These are phyloP conservation scores for Macaria liturata DNA, from an alignment of 2,888 invertebrate species.

Conservation along the genomic window DNA sequence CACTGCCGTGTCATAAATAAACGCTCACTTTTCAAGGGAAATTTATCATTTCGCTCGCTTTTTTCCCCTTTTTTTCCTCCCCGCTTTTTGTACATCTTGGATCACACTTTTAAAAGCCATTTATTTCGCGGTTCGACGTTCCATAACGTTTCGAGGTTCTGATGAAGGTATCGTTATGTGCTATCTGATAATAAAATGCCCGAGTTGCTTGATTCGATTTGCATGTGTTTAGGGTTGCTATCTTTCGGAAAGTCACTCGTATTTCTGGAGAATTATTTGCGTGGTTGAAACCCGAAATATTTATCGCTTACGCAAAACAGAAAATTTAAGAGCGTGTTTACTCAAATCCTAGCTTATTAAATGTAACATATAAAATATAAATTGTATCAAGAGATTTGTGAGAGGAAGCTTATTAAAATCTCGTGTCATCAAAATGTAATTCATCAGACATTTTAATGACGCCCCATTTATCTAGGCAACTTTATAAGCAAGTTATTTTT, in stretches of 20 bases:
- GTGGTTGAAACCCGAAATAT: background rate
- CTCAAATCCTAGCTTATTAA: too few species aligned
- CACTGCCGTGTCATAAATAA: slow-evolving; percentile 75
- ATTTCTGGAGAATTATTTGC: slow-evolving; percentile 31
- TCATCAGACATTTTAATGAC: slow-evolving; percentile 18
- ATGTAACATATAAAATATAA: too few species aligned
- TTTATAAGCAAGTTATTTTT: slow-evolving; percentile 20
- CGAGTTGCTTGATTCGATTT: slow-evolving; percentile 67
- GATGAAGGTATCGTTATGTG: slow-evolving; percentile 76
- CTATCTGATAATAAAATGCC: slow-evolving; percentile 76
- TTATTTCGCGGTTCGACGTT: slow-evolving; percentile 73
- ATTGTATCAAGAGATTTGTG: too few species aligned
- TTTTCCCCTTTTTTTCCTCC: slow-evolving; percentile 60
- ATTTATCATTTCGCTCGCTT: slow-evolving; percentile 78
- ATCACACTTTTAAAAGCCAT: slow-evolving; percentile 80
- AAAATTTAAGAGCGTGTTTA: too few species aligned
- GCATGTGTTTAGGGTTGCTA: slow-evolving; percentile 56
- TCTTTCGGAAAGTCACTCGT: slow-evolving; percentile 40
- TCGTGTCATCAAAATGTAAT: slow-evolving; percentile 15
- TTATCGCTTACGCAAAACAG: too few species aligned
- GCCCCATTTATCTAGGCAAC: slow-evolving; percentile 11
- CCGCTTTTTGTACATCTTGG: slow-evolving; percentile 76
- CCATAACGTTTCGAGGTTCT: slow-evolving; percentile 64
- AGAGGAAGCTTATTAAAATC: slow-evolving; percentile 2
- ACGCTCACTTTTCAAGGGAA: slow-evolving; percentile 73